phyloP scores from a whole-genome alignment of 2,113 vertebrate genomes.

The Xenopus laevis region DNA sequence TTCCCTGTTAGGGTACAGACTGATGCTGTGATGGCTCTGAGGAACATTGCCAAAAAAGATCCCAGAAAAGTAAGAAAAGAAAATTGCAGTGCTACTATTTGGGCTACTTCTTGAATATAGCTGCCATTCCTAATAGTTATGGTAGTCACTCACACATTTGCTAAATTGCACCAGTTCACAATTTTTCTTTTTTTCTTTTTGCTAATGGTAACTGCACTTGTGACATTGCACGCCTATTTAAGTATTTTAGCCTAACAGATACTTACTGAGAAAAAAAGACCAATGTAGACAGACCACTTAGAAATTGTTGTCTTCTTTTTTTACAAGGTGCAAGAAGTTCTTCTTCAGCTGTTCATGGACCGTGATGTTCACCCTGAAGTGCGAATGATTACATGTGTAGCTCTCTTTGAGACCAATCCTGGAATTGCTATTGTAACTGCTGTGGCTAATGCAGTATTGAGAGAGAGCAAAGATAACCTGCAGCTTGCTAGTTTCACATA shows the following conservation, averaged over 20 bases:
- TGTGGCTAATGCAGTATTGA: slow-evolving; percentile 64
- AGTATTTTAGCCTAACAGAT: too few species aligned
- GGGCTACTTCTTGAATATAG: too few species aligned
- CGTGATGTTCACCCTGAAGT: slow-evolving; percentile 62
- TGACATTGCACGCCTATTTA: too few species aligned
- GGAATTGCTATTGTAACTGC: slow-evolving; percentile 61
- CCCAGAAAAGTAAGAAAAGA: slow-evolving; percentile 65
- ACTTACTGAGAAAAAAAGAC: too few species aligned
- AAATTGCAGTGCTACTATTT: too few species aligned
- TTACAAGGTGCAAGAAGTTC: slow-evolving; percentile 70
- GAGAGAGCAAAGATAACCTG: slow-evolving; percentile 67
- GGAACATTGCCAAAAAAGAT: slow-evolving; percentile 70
- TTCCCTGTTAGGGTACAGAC: slow-evolving; percentile 61
- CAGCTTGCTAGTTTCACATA: slow-evolving; percentile 77
- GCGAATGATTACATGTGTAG: slow-evolving; percentile 71
- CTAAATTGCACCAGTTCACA: too few species aligned
- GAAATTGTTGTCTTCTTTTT: too few species aligned
- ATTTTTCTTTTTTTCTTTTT: too few species aligned
- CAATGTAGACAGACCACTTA: too few species aligned
- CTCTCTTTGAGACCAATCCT: slow-evolving; percentile 76
- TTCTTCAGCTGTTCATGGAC: slow-evolving; percentile 71
- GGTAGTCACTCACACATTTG: too few species aligned
- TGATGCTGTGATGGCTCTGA: slow-evolving; percentile 73
- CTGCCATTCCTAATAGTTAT: too few species aligned
- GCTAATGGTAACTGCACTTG: too few species aligned